phyloP scores from a whole-genome alignment of 2,888 invertebrate genomes.

The Pandemis cinnamomeana region DNA sequence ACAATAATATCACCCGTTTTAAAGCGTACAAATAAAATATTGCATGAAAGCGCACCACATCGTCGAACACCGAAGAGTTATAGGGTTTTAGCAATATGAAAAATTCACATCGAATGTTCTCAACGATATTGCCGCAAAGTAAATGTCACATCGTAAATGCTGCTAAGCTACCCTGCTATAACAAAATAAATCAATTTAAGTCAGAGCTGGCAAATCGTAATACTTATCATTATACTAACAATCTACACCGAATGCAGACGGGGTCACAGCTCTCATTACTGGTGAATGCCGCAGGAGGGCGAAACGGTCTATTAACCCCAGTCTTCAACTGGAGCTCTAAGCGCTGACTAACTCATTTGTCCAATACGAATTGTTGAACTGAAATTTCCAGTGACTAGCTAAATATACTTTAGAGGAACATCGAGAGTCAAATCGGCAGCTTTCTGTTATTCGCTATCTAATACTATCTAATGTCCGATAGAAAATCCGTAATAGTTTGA shows the following conservation, averaged over 20 bases:
- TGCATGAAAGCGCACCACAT: too few species aligned
- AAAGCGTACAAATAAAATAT: not conserved
- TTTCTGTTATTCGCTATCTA: not conserved
- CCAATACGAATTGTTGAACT: constrained; percentile 13
- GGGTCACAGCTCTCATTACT: constrained; percentile 9
- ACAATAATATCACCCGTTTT: not conserved
- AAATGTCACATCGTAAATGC: not conserved
- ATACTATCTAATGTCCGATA: too few species aligned
- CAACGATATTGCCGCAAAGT: not conserved
- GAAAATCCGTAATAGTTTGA: too few species aligned
- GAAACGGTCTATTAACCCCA: constrained; percentile 12
- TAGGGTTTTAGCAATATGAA: not conserved
- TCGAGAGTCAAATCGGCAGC: not conserved
- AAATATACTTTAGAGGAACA: not conserved
- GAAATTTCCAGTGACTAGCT: not conserved
- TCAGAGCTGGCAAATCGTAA: not conserved
- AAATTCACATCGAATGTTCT: not conserved
- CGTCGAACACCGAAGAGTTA: too few species aligned
- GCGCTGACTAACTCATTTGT: constrained; percentile 16
- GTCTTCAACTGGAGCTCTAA: not conserved
- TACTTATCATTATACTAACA: constrained; percentile 4
- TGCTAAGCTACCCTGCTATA: not conserved
- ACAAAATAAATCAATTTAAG: constrained; percentile 8
- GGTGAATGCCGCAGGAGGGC: constrained; percentile 8
- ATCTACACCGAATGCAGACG: constrained; percentile 11